Base-by-base conservation (phyloP, 2,113 vertebrate genomes). In the Phyllostomus discolor region DNA sequence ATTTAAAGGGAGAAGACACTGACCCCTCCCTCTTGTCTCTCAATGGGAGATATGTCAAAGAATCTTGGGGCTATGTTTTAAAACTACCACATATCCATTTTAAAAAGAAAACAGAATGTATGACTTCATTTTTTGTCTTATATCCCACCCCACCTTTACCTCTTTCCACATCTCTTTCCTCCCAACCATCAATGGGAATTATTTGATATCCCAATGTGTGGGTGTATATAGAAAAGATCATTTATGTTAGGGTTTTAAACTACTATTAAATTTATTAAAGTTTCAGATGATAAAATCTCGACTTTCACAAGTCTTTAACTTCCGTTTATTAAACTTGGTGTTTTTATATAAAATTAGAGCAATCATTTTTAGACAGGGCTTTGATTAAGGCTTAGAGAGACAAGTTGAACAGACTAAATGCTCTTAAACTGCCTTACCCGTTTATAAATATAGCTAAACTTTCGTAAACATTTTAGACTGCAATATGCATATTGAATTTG, bases 261-360 rank as follows among this genome's bases (percentile, higher is more conserved):
- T 90, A 24, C 50, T 90, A 81, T 82, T 76, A 22, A 17, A 90
- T 90, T 88, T 50, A 67, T 91, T 59, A 24, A 86, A 52, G 41
- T 76, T 78, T 35, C 67, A 90, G 52, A 90, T 87, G 76, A 90
- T 76, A 52, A 81, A 86, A 82, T 93, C 41, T 69, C 69, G 67
- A 86, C 12, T 41, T 76, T 84, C 62, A 81, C 31, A 82, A 76
- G 50, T 80, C 57, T 67, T 93, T 41, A 76, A 72, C 33, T 90
- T 92, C 43, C 31, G 3, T 76, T 88, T 93, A 85, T 54, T 94
- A 88, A 95, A 78, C 16, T 88, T 94, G 57, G 52, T 92, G 57
- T 92, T 96, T 91, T 95, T 88, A 85, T 72, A 84, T 72, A 95
- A 94, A 92, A 94, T 64, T 73, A 83, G 26, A 94, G 33, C 81